phyloP scores from a whole-genome alignment of 2,113 vertebrate species.

The Atherinomorus stipes region DNA sequence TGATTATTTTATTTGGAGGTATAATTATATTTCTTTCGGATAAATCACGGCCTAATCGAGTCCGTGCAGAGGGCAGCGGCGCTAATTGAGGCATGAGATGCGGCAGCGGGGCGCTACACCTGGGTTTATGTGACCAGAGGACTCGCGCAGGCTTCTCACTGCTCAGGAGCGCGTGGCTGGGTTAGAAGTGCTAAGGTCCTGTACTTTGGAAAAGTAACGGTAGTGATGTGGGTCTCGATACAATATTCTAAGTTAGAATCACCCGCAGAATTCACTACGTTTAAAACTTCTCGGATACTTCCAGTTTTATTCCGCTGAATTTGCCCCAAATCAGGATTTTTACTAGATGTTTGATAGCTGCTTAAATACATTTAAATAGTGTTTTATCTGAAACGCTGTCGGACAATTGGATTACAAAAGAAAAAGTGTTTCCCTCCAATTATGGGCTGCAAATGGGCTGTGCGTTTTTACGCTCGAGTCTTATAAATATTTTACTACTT shows the following conservation, averaged over 20 bases:
- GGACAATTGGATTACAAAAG: too few species aligned
- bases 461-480: neutral
- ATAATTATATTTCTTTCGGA: constrained; percentile 99
- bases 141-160: constrained; percentile 13
- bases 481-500: neutral
- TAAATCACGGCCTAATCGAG: constrained; percentile 99
- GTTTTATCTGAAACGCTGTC: too few species aligned
- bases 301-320: too few species aligned
- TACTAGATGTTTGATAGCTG: too few species aligned
- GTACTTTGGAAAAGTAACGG: neutral
- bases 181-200: neutral
- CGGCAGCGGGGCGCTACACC: constrained; percentile 80
- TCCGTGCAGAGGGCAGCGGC: constrained; percentile 95
- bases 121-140: constrained; percentile 65
- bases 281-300: too few species aligned
- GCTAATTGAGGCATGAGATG: constrained; percentile 97
- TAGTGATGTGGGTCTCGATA: too few species aligned
- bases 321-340: too few species aligned
- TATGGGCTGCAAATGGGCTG: too few species aligned
- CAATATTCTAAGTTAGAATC: neutral
- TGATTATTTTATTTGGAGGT: constrained; percentile 99
- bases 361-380: neutral
- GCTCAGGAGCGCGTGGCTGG: neutral
- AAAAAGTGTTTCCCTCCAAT: too few species aligned
- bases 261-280: neutral